Conservation (phyloP, 2,888 invertebrate genomes). For the Drosophila colorata region DNA sequence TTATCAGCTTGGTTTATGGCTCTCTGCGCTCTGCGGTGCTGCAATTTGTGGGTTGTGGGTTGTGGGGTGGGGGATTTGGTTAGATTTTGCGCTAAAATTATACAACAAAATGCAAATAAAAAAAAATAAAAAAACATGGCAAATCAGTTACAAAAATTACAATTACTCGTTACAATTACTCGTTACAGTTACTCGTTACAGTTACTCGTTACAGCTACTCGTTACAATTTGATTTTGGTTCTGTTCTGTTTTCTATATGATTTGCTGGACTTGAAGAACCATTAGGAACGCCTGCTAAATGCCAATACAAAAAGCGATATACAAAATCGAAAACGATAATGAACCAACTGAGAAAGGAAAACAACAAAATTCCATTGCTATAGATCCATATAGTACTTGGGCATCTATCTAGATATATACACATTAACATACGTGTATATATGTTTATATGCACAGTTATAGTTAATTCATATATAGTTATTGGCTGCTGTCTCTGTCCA, state of each 20-base stretch:
- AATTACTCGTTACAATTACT: constrained; percentile 25
- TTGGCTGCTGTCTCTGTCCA: constrained; percentile 27
- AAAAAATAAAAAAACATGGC: constrained; percentile 42
- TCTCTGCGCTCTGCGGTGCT: constrained; percentile 3
- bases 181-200: constrained; percentile 36
- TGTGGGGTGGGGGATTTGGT: not conserved
- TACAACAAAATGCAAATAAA: constrained; percentile 31
- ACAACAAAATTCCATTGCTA: constrained; percentile 27
- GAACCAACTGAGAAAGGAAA: not conserved
- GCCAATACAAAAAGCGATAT: constrained; percentile 14
- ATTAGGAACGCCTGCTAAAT: constrained; percentile 56
- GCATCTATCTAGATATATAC: constrained; percentile 7
- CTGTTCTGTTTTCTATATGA: constrained; percentile 15
- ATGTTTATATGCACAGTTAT: constrained; percentile 2
- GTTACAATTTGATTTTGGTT: constrained; percentile 37
- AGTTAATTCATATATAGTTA: constrained; percentile 23
- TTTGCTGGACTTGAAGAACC: constrained; percentile 33
- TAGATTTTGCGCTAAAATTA: constrained; percentile 33
- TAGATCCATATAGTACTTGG: constrained; percentile 3
- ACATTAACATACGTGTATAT: not conserved
- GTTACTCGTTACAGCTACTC: constrained; percentile 22
- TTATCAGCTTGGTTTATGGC: constrained; percentile 33
- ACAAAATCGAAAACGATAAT: constrained; percentile 8
- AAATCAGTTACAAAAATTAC: constrained; percentile 49
- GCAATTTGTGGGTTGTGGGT: not conserved